Conservation (phyloP, 2,113 vertebrate genomes). For the Podarcis cretensis region DNA sequence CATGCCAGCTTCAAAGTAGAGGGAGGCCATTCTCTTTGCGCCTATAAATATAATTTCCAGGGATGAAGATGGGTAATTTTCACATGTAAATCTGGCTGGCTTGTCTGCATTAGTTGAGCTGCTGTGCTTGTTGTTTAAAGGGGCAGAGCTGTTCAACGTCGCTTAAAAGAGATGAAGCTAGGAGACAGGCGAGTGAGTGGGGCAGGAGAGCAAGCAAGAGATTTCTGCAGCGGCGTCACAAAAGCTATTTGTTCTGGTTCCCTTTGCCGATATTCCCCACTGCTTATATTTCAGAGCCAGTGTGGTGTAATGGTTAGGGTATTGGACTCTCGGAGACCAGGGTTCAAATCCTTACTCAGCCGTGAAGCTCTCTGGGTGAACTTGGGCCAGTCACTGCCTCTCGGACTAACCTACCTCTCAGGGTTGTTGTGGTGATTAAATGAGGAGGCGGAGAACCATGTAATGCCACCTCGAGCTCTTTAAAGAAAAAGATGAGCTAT, state of each 20-base stretch:
- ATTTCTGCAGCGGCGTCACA: neutral
- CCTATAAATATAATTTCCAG: conserved; percentile 59
- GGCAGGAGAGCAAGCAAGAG: neutral
- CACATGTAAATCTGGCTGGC: conserved; percentile 69
- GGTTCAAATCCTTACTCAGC: too few relatives aligned
- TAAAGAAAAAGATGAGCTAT: too few relatives aligned
- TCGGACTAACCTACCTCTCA: too few relatives aligned
- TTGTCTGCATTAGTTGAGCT: conserved; percentile 49
- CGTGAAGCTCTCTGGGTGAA: too few relatives aligned
- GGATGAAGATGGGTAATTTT: conserved; percentile 71
- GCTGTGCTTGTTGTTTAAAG: conserved; percentile 41
- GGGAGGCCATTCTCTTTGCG: conserved; percentile 57
- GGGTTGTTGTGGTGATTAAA: too few relatives aligned
- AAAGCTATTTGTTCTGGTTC: neutral
- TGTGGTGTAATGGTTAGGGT: neutral
- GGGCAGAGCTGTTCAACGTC: conserved; percentile 40
- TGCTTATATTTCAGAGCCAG: neutral
- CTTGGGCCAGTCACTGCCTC: too few relatives aligned
- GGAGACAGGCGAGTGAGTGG: neutral
- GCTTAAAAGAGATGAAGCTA: neutral
- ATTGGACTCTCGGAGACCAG: too few relatives aligned
- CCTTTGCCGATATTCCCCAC: neutral
- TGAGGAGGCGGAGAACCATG: too few relatives aligned
- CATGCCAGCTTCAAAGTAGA: conserved; percentile 64
- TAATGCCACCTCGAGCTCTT: too few relatives aligned